Evolutionary conservation across 2,113 vertebrate genomes (phyloP).

Genomic region (Phodopus roborovskii): DNA sequence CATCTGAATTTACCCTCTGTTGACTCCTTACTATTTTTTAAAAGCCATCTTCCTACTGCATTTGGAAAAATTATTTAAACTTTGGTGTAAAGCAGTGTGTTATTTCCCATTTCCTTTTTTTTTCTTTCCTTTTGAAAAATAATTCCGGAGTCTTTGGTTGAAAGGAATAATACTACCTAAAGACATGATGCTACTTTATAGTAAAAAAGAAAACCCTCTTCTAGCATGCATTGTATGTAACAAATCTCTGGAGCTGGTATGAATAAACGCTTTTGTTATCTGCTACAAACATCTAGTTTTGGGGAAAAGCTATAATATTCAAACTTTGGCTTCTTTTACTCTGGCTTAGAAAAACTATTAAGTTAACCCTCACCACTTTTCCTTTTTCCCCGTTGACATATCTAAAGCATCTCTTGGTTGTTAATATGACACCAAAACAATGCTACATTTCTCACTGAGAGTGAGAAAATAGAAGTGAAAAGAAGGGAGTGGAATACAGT

Average conservation of each 20-base stretch:
- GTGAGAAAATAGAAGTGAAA: background rate
- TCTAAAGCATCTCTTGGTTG: conserved; percentile 44
- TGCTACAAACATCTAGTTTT: conserved; percentile 67
- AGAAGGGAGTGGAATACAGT: background rate
- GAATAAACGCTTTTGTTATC: conserved; percentile 73
- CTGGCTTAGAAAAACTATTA: conserved; percentile 51
- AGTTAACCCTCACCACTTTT: conserved; percentile 54
- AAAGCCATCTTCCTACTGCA: conserved; percentile 85
- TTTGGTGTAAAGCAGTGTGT: conserved; percentile 90
- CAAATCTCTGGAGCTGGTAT: conserved; percentile 80
- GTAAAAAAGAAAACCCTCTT: background rate
- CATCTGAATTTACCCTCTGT: conserved; percentile 80
- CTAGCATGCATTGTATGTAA: conserved; percentile 68
- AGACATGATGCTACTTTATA: conserved; percentile 61
- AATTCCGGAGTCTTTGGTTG: conserved; percentile 89
- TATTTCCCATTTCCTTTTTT: conserved; percentile 71
- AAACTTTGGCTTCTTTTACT: conserved; percentile 68
- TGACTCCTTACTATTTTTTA: conserved; percentile 81
- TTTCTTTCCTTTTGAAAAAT: conserved; percentile 76
- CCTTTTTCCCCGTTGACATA: conserved; percentile 22
- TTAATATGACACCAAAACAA: conserved; percentile 56
- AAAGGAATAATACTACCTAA: conserved; percentile 83
- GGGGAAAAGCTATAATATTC: conserved; percentile 69
- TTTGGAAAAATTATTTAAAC: conserved; percentile 86
- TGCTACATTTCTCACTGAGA: conserved; percentile 62